phyloP scores from a whole-genome alignment of 2,113 vertebrate species.

The Aramus guarauna region DNA sequence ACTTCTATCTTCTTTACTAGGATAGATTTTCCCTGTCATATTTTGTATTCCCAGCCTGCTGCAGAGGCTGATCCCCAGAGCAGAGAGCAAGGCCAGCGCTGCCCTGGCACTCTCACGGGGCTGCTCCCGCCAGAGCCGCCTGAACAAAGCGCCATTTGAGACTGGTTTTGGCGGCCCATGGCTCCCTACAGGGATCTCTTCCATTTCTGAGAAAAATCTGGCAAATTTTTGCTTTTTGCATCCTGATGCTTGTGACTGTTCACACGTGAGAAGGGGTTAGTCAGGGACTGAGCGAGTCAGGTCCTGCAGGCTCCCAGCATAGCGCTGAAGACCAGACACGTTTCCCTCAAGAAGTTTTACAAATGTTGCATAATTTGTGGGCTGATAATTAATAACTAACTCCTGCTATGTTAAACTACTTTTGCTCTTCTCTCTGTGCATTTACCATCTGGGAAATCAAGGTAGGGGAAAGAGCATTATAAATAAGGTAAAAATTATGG shows the following conservation, averaged over 20 bases:
- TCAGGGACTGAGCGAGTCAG: fast-evolving
- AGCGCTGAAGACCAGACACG: neutral
- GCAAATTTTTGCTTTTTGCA: neutral
- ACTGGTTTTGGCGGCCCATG: neutral
- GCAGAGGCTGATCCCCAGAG: neutral
- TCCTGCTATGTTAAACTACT: neutral
- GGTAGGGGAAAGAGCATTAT: neutral
- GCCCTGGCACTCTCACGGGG: neutral
- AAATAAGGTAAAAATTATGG: neutral
- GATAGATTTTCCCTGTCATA: neutral
- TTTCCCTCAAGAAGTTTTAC: neutral
- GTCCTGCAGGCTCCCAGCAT: neutral
- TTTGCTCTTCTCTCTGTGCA: neutral
- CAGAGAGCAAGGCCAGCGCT: neutral
- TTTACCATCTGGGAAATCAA: neutral
- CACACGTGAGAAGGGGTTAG: neutral
- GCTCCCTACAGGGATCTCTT: neutral
- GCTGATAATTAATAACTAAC: neutral
- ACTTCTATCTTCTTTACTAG: neutral
- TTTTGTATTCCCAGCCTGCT: neutral
- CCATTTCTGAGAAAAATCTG: neutral
- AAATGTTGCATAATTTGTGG: neutral
- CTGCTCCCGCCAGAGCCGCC: neutral
- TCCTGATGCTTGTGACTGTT: neutral
- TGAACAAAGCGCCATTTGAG: neutral